Evolutionary conservation across 2,113 vertebrate genomes (phyloP).

Genomic region (Empidonax traillii): DNA sequence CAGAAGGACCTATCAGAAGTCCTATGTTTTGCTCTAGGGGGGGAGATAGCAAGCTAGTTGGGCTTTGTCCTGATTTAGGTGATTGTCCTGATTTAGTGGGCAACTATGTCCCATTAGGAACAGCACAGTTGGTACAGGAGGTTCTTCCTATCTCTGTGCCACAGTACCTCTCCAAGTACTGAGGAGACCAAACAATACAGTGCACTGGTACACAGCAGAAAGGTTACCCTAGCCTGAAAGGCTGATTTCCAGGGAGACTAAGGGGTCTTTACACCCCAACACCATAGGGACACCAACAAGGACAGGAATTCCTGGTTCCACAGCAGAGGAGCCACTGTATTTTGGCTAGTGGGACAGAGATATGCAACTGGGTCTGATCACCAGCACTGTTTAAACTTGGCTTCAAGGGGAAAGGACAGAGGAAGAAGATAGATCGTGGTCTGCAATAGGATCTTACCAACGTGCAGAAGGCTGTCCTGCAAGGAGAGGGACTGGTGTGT

Average conservation of each 20-base stretch:
- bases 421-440: not conserved
- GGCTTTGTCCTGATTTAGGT: not conserved
- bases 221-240: not conserved
- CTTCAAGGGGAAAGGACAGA: not conserved
- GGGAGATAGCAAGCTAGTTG: not conserved
- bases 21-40: not conserved
- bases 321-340: not conserved
- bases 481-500: slow-evolving; percentile 72
- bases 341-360: not conserved
- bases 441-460: slow-evolving; percentile 71
- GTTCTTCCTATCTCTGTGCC: not conserved
- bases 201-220: not conserved
- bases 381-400: not conserved
- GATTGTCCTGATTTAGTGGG: not conserved
- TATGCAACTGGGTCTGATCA: not conserved
- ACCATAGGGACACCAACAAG: not conserved
- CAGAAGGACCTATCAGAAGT: not conserved
- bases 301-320: not conserved
- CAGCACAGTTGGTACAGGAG: not conserved
- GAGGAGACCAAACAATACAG: not conserved
- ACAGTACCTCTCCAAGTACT: not conserved
- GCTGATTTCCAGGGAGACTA: not conserved
- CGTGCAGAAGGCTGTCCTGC: slow-evolving; percentile 74
- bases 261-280: not conserved
- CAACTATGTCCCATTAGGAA: not conserved